A percentile compares a stretch with the other conserved stretches of the same genome.
Conservation (phyloP, 2,888 invertebrate species). For the Dromius quadrimaculatus region DNA sequence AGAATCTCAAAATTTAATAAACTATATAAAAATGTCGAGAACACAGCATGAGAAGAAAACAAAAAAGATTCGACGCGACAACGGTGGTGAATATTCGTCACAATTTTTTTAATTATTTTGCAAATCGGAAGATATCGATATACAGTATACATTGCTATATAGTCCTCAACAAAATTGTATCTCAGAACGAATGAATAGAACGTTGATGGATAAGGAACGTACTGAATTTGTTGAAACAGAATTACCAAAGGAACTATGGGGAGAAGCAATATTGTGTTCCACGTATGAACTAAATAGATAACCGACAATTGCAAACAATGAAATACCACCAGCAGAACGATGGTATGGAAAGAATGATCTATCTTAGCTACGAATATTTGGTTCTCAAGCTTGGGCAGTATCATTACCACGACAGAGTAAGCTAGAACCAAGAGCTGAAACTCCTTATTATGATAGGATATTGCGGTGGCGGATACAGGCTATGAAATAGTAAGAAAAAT, state of each 20-base stretch:
- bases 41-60: conserved; percentile 53
- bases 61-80: conserved; percentile 53
- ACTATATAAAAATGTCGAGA: conserved; percentile 24
- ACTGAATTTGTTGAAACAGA: conserved; percentile 55
- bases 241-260: conserved; percentile 56
- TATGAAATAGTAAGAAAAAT: conserved; percentile 55
- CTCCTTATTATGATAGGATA: conserved; percentile 56
- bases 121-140: conserved; percentile 50
- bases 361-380: conserved; percentile 55
- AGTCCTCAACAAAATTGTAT: conserved; percentile 56
- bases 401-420: conserved; percentile 55
- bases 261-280: conserved; percentile 56
- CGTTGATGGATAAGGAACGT: conserved; percentile 54
- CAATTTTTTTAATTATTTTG: conserved; percentile 50
- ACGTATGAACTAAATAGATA: conserved; percentile 57
- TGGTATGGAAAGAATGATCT: conserved; percentile 55
- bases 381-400: conserved; percentile 54
- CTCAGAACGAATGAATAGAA: conserved; percentile 56
- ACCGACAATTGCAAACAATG: conserved; percentile 23
- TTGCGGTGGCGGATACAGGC: conserved; percentile 54
- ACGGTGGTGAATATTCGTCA: conserved; percentile 54
- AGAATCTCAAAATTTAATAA: conserved; percentile 10
- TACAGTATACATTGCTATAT: conserved; percentile 55
- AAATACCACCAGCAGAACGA: background rate
- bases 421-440: conserved; percentile 55